Base-by-base conservation (phyloP, 1,140 invertebrate species). In the Drosophila chauvacae region DNA sequence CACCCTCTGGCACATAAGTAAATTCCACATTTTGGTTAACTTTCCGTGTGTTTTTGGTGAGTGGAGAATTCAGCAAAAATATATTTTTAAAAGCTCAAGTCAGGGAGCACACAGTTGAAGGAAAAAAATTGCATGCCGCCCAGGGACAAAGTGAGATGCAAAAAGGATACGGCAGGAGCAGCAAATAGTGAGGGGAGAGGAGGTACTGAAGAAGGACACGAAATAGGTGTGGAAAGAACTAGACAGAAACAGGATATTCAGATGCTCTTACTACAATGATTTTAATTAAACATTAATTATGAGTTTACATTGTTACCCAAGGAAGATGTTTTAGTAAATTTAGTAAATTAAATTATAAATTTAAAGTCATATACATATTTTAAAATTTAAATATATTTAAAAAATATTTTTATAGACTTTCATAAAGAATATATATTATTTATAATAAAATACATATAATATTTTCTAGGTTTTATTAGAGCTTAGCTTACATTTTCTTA, bases 81-180 rank as follows among this genome's bases (percentile, higher is more conserved):
- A 85, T 72, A 85, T 84, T 80, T 84, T 77, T 55, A 85, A 81
- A 80, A 85, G 81, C 81, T 80, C 58, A 80, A 84, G 80, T 70
- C 80, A 61, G 59, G 18, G 44, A 5, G 18, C 18, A 13, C 44
- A 45, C 20, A 14, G 72, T 75, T 56, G 42, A 14, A 42, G 47
- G 23, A 51, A 69, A 78, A 77, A 79, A 79, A 79, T 60, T 79
- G 76, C 77, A 79, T 70, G 56, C 42, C 30, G 48, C 28, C 48
- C 64, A 47, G 44, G 55, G 48, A 59, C 61, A 79, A 74, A 64
- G 68, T 56, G 55, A 72, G 70, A 70, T 72, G 55, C 66, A 42
- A 71, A 42, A 71, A 20, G 37, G 44, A 35, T 48, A 23, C 7
- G 35, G 35, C 33, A 26, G 30, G 39, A 26, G 33, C 0, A 30